A percentile compares a stretch with the other conserved stretches of the same genome.
phyloP scores from a whole-genome alignment of 30 jellyfish, hydroid and myxozoan species.

The Aurelia coerulea region DNA sequence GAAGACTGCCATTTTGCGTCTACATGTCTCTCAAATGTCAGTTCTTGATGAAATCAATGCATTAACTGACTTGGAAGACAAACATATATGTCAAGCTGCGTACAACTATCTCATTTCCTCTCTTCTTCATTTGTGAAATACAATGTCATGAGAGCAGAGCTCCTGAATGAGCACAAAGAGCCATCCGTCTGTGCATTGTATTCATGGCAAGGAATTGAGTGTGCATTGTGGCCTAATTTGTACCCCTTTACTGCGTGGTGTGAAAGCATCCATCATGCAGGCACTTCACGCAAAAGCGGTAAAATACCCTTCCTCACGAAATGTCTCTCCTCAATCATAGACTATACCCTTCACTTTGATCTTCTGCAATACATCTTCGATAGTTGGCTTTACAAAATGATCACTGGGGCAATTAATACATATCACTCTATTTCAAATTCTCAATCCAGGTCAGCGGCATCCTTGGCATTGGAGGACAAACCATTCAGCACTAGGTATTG shows the following conservation, averaged over 20 bases:
- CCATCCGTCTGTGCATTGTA: neutral
- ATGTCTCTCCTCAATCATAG: slow-evolving; percentile 1
- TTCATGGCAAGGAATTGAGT: slow-evolving; percentile 40
- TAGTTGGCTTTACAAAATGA: slow-evolving; percentile 28
- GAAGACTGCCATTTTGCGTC: neutral
- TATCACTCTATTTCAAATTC: neutral
- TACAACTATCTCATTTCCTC: neutral
- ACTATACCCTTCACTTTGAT: slow-evolving; percentile 10
- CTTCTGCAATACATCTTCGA: slow-evolving; percentile 7
- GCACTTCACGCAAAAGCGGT: neutral
- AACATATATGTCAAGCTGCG: neutral
- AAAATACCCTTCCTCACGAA: slow-evolving; percentile 8
- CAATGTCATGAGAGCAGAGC: neutral
- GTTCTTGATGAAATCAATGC: too few species aligned
- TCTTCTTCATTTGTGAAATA: neutral
- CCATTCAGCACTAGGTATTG: slow-evolving; percentile 22
- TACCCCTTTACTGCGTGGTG: slow-evolving; percentile 54
- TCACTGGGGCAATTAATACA: slow-evolving; percentile 19
- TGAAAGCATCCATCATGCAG: slow-evolving; percentile 15
- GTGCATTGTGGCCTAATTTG: slow-evolving; percentile 43
- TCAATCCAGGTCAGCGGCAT: slow-evolving; percentile 6
- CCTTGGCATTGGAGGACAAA: slow-evolving; percentile 9
- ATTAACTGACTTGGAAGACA: neutral
- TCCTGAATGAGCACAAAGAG: neutral
- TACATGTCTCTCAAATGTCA: neutral